Base-by-base conservation (phyloP, 2,888 invertebrate species). In the Callinectes sapidus region DNA sequence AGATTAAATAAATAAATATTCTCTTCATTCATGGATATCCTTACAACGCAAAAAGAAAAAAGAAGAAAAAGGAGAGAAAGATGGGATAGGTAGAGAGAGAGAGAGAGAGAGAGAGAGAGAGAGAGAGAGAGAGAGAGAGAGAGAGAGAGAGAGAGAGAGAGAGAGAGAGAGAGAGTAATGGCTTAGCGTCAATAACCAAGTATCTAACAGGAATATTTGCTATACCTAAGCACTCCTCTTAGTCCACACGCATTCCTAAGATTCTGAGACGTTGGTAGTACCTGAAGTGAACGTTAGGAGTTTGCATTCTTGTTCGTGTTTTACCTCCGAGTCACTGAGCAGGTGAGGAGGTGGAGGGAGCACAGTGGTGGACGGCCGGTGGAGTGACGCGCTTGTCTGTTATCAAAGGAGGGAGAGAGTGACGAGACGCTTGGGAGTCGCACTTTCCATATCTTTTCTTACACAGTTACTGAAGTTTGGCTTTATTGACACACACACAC, bases 401-500 rank as follows among this genome's bases (percentile, higher is more conserved):
- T 28, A 14, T 87, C 54, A 42, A 54, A 18, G 87, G 35, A 55
- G 87, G 61, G 18, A 23, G 23, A 5, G 61, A 23, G 61, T 61
- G 61, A 61, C 61, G 23, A 71, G 28, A 13, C 32, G 54, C 54
- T 48, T 55, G 28, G 48, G 54, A 42, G n/a, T 48, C n/a, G 8
- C 23, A 14, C 48, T 87, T 87, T 87, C 14, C 23, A 32, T 23
- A 55, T 35, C 16, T 54, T 42, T 87, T 10, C 54, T 87, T 10
- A 87, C 87, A 87, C 48, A n/a, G 48, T 48, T 48, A 48, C 16
- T 87, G 14, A 87, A 42, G 28, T 48, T 48, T 48, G 14, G n/a
- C 42, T 23, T 87, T 48, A n/a, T 55, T 48, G 61, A 61, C 66
- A 61, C 89, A 61, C 89, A 61, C 89, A n/a, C 88, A 42, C 88